Evolutionary conservation across 2,797 vertebrate species (phyloP), one percentile per base, ranked within the genome.

Genomic region (Sibirionetta formosa): DNA sequence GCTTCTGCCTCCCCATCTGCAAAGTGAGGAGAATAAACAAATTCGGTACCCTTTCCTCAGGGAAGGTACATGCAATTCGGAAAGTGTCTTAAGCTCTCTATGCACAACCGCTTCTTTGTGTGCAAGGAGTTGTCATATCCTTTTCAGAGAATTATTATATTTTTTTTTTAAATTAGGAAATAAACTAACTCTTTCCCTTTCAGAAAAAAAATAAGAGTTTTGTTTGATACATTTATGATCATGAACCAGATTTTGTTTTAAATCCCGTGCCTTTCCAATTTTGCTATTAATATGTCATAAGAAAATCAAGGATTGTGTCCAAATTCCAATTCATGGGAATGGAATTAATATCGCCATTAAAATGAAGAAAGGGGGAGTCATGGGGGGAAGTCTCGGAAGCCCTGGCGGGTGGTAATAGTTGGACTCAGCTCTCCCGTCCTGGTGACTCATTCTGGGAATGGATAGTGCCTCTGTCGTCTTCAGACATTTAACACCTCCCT

Each of bases 241-340:
- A 35, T 8, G 29, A 38, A 93, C 18, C 22, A 84, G 7, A n/a
- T 53, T 51, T 7, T 58, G 48, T 35, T 1, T 18, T 53, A 24
- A 84, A 83, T 84, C 26, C 72, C 6, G 0, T 46, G 51, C 27
- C 60, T 96, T 92, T 94, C 91, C 84, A 94, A 73, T 89, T 91
- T 89, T 94, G 79, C 82, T 95, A 93, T 95, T 95, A 93, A 93
- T 85, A 94, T 96, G 63, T 91, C 92, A 92, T 82, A 94, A 92
- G 91, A 96, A 97, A 95, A 94, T 68, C 66, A 84, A 5, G 3
- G 68, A 95, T 73, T 61, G 53, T 93, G 44, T 96, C 96, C 96
- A 98, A 97, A 97, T 95, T 93, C 93, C 89, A 96, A 58, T 96
- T 97, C 95, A 97, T 94, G 84, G 58, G 91, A 97, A 95, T 92